Conservation (phyloP, 2,888 invertebrate species). For the Pantelozetes paolii region DNA sequence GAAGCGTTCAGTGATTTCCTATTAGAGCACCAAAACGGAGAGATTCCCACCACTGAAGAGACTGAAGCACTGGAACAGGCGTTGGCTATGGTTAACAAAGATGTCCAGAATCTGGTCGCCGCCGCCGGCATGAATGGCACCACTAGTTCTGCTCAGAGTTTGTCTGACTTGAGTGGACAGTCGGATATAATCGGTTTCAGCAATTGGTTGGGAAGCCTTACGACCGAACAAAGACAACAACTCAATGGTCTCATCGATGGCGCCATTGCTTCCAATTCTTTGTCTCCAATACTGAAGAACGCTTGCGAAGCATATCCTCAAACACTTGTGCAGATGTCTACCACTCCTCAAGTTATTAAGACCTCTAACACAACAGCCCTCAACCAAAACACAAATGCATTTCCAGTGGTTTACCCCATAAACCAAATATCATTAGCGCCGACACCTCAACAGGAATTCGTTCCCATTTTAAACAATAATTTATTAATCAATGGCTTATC, state of each 20-base stretch:
- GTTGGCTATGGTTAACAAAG: slow-evolving; percentile 66
- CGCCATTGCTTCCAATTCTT: slow-evolving; percentile 37
- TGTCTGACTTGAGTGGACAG: background rate
- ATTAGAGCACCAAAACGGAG: slow-evolving; percentile 66
- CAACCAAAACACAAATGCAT: background rate
- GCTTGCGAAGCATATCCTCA: slow-evolving; percentile 30
- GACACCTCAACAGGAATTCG: background rate
- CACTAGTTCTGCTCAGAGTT: background rate
- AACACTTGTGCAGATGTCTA: slow-evolving; percentile 3
- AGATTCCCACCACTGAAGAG: slow-evolving; percentile 70
- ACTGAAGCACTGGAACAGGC: slow-evolving; percentile 83
- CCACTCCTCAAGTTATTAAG: background rate
- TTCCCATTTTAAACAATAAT: slow-evolving; percentile 6
- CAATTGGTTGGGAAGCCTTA: slow-evolving; percentile 29
- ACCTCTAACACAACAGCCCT: background rate
- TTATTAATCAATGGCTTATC: slow-evolving; percentile 33
- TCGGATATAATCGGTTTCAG: background rate
- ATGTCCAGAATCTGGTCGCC: slow-evolving; percentile 48
- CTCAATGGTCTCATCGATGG: slow-evolving; percentile 42
- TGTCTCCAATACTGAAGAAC: slow-evolving; percentile 38
- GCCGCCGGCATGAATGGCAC: slow-evolving; percentile 28
- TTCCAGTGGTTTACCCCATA: slow-evolving; percentile 16
- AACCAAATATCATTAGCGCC: background rate
- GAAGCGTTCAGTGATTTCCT: slow-evolving; percentile 74
- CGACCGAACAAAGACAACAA: slow-evolving; percentile 40